These are phyloP conservation scores for Dromaius novaehollandiae DNA, from an alignment of 2,113 vertebrate genomes.

Conservation along the genomic window DNA sequence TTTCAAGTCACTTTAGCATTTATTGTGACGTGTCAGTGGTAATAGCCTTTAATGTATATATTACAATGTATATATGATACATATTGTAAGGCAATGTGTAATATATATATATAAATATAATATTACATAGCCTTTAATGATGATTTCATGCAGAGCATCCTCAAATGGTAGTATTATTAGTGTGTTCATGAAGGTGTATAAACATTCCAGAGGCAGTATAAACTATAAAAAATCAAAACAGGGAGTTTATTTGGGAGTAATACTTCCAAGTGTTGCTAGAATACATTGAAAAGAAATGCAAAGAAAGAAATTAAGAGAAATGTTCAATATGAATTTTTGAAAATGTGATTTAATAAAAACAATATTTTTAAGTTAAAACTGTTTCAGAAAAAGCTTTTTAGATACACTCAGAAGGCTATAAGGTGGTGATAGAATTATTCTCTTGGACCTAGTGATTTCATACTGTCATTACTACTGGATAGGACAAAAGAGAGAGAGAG, in stretches of 20 bases:
- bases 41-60: not conserved
- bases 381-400: not conserved
- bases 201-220: not conserved
- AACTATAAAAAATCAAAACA: not conserved
- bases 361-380: not conserved
- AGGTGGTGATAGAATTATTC: not conserved
- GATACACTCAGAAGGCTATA: not conserved
- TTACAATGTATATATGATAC: not conserved
- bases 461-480: not conserved
- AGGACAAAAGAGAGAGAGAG: not conserved
- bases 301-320: not conserved
- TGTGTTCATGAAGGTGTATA: not conserved
- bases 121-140: not conserved
- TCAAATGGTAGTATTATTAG: not conserved
- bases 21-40: not conserved
- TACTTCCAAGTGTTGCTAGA: not conserved
- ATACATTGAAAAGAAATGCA: not conserved
- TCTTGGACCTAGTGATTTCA: not conserved
- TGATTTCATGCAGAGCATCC: not conserved
- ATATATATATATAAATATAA: not conserved
- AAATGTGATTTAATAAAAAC: not conserved
- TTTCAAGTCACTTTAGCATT: not conserved
- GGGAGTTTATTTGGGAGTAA: not conserved
- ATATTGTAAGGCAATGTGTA: not conserved
- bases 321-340: not conserved